Base-by-base conservation (phyloP, 2,797 vertebrate genomes). In the Leptodactylus fallax region DNA sequence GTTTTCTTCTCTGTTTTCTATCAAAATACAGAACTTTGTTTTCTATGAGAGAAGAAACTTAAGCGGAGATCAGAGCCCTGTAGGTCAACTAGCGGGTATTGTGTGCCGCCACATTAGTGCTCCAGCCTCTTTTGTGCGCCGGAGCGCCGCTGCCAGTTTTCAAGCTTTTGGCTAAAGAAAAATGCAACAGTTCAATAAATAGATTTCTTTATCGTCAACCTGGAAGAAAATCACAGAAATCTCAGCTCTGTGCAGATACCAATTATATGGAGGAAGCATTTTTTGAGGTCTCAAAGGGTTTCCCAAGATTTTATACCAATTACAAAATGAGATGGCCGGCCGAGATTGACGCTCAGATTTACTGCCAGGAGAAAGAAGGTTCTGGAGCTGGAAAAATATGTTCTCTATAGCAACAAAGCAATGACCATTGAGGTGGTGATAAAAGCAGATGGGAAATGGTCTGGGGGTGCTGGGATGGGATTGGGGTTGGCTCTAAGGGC, bases 201-300 rank as follows among this genome's bases (percentile, higher is more conserved):
- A 79, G 47, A 78, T 67, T 79, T 36, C 51, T 65, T 63, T 67
- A 23, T 86, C 76, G 13, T 27, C 17, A 25, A 53, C 49, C 53
- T 78, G 60, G 84, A 85, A 25, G 45, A 27, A 65, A 86, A 67
- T 79, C 76, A 79, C 84, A 79, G 61, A 67, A 86, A 67, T 69
- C 45, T 56, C 27, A 1, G 10, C 3, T 7, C 27, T 23, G 77
- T 23, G 65, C 7, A 72, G 49, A 49, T 19, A 49, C 53, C 69
- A 21, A 25, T 51, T 78, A 51, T 87, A 78, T 78, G 53, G 25
- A 87, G 71, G 55, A 36, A 25, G 21, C 16, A 45, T 51, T 77
- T 17, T 27, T 17, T 56, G 1, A 56, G 51, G 83, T 85, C 36
- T 69, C 49, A 58, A 72, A 71, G 47, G 49, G 23, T 63, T 72